Evolutionary conservation across 1,140 invertebrate genomes (phyloP).

Genomic region (Phymastichus coffea): DNA sequence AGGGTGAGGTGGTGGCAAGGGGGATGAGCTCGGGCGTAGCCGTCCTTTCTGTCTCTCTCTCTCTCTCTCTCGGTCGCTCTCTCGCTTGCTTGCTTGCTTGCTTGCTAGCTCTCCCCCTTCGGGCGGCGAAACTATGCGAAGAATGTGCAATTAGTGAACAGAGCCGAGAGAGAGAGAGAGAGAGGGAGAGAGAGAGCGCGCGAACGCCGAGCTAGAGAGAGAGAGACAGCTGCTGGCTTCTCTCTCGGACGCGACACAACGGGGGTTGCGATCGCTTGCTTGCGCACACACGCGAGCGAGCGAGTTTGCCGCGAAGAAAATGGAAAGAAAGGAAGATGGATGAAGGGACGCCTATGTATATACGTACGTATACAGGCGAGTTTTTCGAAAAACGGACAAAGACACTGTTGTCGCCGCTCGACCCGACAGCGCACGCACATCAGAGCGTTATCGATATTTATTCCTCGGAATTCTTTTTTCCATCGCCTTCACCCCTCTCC

Average conservation of each 20-base stretch:
- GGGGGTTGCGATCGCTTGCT: too few relatives aligned
- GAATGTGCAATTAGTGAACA: conserved; percentile 86
- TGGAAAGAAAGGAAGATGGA: conserved; percentile 57
- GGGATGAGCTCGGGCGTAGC: background rate
- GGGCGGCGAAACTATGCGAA: conserved; percentile 81
- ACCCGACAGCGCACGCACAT: too few relatives aligned
- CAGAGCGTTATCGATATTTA: too few relatives aligned
- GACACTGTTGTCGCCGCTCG: too few relatives aligned
- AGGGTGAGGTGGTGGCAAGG: conserved; percentile 30
- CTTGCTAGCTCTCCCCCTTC: conserved; percentile 1
- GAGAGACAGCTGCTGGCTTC: background rate
- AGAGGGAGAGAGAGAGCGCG: conserved; percentile 25
- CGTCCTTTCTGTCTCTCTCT: conserved; percentile 5
- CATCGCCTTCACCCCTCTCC: too few relatives aligned
- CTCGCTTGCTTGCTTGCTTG: conserved; percentile 25
- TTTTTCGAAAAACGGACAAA: too few relatives aligned
- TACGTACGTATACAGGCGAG: background rate
- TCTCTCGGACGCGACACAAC: background rate
- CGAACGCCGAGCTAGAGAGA: too few relatives aligned
- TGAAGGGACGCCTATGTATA: conserved; percentile 43
- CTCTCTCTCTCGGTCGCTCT: background rate
- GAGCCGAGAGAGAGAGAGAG: conserved; percentile 51
- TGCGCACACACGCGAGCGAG: conserved; percentile 13
- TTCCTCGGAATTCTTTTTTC: too few relatives aligned
- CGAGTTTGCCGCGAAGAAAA: conserved; percentile 46